Evolutionary conservation across 2,113 vertebrate species (phyloP), one percentile per base, ranked within the genome.

Genomic region (Zapus hudsonius): DNA sequence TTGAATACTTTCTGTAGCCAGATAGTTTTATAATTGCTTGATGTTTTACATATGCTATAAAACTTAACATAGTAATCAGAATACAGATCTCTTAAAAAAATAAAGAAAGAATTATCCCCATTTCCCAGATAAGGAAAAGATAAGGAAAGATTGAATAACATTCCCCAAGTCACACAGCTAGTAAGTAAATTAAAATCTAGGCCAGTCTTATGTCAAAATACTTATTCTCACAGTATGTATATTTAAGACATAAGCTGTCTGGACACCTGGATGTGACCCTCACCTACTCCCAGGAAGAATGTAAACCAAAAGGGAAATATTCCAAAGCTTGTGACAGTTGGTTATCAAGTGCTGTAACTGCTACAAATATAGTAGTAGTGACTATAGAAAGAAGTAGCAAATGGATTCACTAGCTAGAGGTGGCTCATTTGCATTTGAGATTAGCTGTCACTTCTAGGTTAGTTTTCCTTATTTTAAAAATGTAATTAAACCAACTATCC

Each of bases 401-500:
- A 86, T 75, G 75, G 55, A 59, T 70, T 73, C 31, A 84, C 38
- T 82, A 64, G 40, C 17, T 72, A 61, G 8, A 83, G 11, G 57
- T 64, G 19, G 59, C 38, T 70, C 17, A 72, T 92, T 90, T 94
- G 86, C 59, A 83, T 88, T 86, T 86, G 61, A 87, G 75, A 90
- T 92, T 69, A 92, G 44, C 20, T 92, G 55, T 61, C 59, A 76
- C 93, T 92, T 25, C 61, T 90, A 76, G 83, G 57, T 78, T 95
- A 61, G 87, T 64, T 93, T 79, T 69, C 55, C 89, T 91, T 47
- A 87, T 90, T 87, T 91, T 57, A 93, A 94, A 82, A 86, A 59
- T 86, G 38, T 92, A 91, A 93, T 95, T 94, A 92, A 95, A 90
- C 79, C 81, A 52, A 90, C 76, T 94, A 70, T 95, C 92, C 82